A percentile compares a stretch with the other conserved stretches of the same genome.
Conservation (phyloP, 2,113 vertebrate species). For the Tachycineta bicolor region DNA sequence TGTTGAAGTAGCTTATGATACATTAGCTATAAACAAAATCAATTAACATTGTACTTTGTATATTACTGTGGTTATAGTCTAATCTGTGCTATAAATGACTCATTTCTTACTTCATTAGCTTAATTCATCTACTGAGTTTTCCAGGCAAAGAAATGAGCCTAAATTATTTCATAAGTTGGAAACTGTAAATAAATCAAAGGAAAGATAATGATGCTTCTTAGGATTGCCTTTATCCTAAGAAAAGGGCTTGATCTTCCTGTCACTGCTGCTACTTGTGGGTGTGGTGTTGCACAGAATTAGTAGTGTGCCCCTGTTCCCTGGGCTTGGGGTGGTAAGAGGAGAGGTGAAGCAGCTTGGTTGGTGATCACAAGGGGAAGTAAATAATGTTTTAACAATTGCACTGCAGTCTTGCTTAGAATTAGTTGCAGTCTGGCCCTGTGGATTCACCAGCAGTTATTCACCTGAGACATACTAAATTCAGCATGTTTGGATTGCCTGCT, state of each 20-base stretch:
- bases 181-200: not conserved
- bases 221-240: accelerated
- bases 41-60: not conserved
- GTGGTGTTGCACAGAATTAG: not conserved
- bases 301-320: not conserved
- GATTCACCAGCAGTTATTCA: not conserved
- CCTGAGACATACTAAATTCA: not conserved
- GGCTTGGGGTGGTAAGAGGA: not conserved
- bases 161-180: not conserved
- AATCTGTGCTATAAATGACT: not conserved
- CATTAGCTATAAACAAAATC: not conserved
- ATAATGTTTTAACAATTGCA: not conserved
- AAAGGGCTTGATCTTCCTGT: not conserved
- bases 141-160: not conserved
- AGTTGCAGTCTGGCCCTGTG: not conserved
- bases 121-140: not conserved
- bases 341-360: not conserved
- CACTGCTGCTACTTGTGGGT: not conserved
- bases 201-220: not conserved
- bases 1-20: not conserved
- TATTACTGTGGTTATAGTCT: not conserved
- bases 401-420: not conserved
- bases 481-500: not conserved
- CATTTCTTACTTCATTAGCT: not conserved
- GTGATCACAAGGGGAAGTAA: not conserved